A percentile compares a stretch with the other conserved stretches of the same genome.
These are phyloP conservation scores for Drosophila guanche DNA, from an alignment of 1,140 invertebrate genomes.

Conservation along the genomic window DNA sequence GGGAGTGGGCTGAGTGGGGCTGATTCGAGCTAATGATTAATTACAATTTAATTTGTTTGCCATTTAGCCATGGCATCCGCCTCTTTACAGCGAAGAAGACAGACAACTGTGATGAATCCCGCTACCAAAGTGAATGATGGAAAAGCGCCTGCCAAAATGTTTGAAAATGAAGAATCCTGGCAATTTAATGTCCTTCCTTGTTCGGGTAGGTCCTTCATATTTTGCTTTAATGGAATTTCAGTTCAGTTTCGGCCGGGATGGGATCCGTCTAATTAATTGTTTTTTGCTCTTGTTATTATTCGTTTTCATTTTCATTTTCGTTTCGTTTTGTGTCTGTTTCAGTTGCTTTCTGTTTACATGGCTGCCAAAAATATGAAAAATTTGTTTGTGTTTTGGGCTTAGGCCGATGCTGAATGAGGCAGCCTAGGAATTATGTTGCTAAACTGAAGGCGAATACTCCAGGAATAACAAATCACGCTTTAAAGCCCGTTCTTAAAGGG, in stretches of 20 bases:
- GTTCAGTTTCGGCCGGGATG: conserved; percentile 13
- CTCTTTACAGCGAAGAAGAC: conserved; percentile 1
- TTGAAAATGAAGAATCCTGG: no score
- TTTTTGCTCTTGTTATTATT: conserved; percentile 54
- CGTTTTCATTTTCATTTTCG: conserved; percentile 30
- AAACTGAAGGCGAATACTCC: not conserved
- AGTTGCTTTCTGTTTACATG: conserved; percentile 37
- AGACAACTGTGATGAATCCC: conserved; percentile 8
- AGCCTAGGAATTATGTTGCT: conserved; percentile 15
- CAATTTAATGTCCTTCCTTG: no score
- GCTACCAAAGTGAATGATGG: not conserved
- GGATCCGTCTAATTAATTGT: conserved; percentile 64
- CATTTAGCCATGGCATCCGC: conserved; percentile 38
- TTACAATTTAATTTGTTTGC: conserved; percentile 80
- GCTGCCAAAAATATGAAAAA: conserved; percentile 63
- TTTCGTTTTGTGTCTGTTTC: conserved; percentile 25
- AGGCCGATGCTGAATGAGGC: conserved; percentile 46
- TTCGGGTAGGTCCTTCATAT: not conserved
- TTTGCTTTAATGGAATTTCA: conserved; percentile 34
- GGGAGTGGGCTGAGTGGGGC: not conserved
- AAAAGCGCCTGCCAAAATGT: no score
- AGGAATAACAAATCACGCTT: conserved; percentile 5
- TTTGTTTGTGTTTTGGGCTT: conserved; percentile 49
- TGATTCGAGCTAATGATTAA: conserved; percentile 69
- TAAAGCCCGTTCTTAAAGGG: conserved; percentile 37